Conservation (phyloP, 2,113 vertebrate genomes). For the Galbula dea region DNA sequence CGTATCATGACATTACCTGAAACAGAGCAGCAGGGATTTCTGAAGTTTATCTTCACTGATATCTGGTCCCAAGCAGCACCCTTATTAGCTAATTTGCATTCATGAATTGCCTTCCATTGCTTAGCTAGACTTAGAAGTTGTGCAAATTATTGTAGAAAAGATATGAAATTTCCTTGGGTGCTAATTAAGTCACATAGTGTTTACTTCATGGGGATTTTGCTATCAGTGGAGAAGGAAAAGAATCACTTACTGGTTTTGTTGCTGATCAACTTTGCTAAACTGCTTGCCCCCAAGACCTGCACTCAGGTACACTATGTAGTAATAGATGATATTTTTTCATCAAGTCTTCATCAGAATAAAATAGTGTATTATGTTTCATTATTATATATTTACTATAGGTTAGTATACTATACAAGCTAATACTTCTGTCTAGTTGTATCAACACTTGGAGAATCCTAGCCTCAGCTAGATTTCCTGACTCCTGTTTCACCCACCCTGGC, state of each 20-base stretch:
- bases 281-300: background rate
- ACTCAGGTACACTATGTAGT: background rate
- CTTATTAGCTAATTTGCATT: conserved; percentile 1
- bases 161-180: conserved; percentile 36
- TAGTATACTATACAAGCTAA: background rate
- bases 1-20: background rate
- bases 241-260: background rate
- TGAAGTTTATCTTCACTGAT: background rate
- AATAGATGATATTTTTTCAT: background rate
- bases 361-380: background rate
- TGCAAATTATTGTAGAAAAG: conserved; percentile 28
- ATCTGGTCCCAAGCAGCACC: background rate
- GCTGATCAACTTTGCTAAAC: background rate
- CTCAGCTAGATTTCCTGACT: background rate
- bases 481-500: background rate
- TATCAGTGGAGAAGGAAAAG: background rate
- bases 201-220: background rate
- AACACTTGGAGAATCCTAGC: background rate
- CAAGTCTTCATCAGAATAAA: background rate
- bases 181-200: conserved; percentile 8
- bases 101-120: background rate
- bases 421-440: background rate
- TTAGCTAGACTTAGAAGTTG: conserved; percentile 34
- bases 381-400: background rate
- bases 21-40: background rate